phyloP scores from a whole-genome alignment of 64 coral and sea anemone species.

The Cladopsammia gracilis region DNA sequence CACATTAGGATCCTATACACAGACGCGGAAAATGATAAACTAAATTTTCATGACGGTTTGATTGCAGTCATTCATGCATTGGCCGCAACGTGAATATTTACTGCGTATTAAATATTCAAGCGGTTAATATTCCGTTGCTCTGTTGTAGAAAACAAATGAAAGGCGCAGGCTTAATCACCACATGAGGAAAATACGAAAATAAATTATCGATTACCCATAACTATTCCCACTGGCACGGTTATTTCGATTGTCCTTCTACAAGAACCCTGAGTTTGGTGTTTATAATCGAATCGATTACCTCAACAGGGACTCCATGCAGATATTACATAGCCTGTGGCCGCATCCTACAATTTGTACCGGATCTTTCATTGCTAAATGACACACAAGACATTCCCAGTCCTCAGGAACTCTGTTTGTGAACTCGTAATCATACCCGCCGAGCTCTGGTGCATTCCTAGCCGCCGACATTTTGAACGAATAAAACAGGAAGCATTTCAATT shows the following conservation, averaged over 20 bases:
- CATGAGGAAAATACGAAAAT: too few species aligned
- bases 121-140: too few species aligned
- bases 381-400: slow-evolving; percentile 74
- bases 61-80: too few species aligned
- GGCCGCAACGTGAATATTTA: too few species aligned
- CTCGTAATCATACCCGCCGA: slow-evolving; percentile 72
- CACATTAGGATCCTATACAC: too few species aligned
- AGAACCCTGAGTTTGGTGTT: too few species aligned
- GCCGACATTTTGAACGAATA: slow-evolving; percentile 28
- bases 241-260: background rate
- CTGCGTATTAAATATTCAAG: too few species aligned
- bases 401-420: slow-evolving; percentile 70
- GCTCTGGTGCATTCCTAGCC: background rate
- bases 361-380: slow-evolving; percentile 68
- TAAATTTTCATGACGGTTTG: too few species aligned
- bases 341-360: slow-evolving; percentile 75
- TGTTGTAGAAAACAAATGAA: too few species aligned
- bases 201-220: too few species aligned
- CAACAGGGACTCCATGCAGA: slow-evolving; percentile 68
- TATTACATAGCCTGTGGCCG: slow-evolving; percentile 82
- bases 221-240: background rate
- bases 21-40: too few species aligned
- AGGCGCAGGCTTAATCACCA: too few species aligned
- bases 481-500: background rate
- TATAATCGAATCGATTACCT: slow-evolving; percentile 28